A percentile compares a stretch with the other conserved stretches of the same genome.
These are phyloP conservation scores for Varanus salvator DNA, from an alignment of 2,113 vertebrate species.

Conservation along the genomic window DNA sequence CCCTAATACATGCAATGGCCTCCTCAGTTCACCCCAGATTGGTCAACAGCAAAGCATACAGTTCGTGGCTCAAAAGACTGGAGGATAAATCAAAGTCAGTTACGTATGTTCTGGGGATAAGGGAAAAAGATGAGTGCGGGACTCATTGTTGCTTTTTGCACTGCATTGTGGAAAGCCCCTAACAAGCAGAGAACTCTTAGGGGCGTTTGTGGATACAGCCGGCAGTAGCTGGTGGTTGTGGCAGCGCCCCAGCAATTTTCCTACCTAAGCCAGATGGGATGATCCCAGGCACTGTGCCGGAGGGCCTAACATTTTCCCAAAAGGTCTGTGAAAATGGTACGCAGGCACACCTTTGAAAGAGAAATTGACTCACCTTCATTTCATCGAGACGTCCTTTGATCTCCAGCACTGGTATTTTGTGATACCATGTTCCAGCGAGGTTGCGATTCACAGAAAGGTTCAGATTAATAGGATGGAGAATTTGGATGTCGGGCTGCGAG, in stretches of 20 bases:
- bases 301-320: background rate
- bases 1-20: background rate
- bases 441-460: constrained; percentile 88
- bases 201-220: too few relatives aligned
- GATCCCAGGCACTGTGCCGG: too few relatives aligned
- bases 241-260: too few relatives aligned
- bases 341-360: background rate
- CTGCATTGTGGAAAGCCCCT: background rate
- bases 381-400: constrained; percentile 86
- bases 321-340: background rate
- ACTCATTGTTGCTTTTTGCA: background rate
- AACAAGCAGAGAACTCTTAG: background rate
- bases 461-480: constrained; percentile 92
- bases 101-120: too few relatives aligned
- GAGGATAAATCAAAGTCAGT: background rate
- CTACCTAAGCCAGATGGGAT: too few relatives aligned
- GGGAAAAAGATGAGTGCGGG: background rate
- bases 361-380: constrained; percentile 84
- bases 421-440: constrained; percentile 90
- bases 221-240: too few relatives aligned
- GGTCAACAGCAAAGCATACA: background rate
- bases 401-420: constrained; percentile 85
- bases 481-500: constrained; percentile 80
- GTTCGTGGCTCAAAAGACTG: background rate
- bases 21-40: background rate